These are phyloP conservation scores for Hirtodrosophila alboralis DNA, from an alignment of 2,888 invertebrate genomes.

Conservation along the genomic window DNA sequence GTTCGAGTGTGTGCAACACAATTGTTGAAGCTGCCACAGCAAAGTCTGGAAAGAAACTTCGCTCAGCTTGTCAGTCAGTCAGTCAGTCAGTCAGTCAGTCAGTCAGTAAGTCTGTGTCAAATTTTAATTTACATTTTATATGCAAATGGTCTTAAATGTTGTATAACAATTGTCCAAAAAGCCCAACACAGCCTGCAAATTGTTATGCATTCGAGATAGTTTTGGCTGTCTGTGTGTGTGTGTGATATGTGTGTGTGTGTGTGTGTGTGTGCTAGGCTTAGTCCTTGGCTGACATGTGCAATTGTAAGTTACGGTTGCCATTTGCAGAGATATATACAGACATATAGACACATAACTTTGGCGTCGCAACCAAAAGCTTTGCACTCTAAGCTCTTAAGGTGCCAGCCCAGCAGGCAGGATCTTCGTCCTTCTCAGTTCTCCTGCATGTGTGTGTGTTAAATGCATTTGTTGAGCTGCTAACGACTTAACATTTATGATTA, in stretches of 20 bases:
- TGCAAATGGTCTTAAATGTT: conserved; percentile 73
- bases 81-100: conserved; percentile 7
- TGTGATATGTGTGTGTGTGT: conserved; percentile 4
- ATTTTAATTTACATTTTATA: conserved; percentile 71
- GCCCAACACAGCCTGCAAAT: conserved; percentile 39
- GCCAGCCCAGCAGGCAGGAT: conserved; percentile 22
- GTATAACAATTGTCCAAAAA: conserved; percentile 55
- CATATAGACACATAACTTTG: conserved; percentile 36
- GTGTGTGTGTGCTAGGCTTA: conserved; percentile 42
- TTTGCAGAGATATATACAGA: conserved; percentile 23
- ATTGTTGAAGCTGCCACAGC: conserved; percentile 21
- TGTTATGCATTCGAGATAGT: conserved; percentile 51
- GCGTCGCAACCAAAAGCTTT: conserved; percentile 40
- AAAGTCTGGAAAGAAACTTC: conserved; percentile 19
- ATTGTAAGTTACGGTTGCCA: conserved; percentile 64
- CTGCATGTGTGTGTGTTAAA: conserved; percentile 17
- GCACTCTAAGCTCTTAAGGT: conserved; percentile 61
- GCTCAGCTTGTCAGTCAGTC: background rate
- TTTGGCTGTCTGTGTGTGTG: too few species aligned
- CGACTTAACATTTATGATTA: conserved; percentile 64
- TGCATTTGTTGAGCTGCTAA: conserved; percentile 52
- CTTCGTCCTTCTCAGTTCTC: conserved; percentile 9
- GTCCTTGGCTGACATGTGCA: conserved; percentile 50
- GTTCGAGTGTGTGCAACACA: conserved; percentile 34
- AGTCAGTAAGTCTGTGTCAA: conserved; percentile 47